Evolutionary conservation across 2,888 invertebrate genomes (phyloP).

Genomic region (Mongoloraphidia duomilia): DNA sequence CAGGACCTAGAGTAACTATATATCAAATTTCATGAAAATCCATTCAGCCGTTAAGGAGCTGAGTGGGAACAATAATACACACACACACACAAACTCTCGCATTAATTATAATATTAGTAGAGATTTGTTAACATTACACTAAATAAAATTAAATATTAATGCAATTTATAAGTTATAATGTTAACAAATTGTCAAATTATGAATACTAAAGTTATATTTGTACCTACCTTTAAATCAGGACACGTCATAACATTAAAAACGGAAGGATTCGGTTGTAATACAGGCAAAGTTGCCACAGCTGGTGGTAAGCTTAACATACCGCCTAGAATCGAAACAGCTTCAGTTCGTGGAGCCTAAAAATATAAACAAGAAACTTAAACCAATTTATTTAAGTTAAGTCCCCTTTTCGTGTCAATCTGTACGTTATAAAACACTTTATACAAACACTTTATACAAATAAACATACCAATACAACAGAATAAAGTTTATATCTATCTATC

Average conservation of each 20-base stretch:
- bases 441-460: too few relatives aligned
- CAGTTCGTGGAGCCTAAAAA: constrained; percentile 54
- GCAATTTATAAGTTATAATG: neutral
- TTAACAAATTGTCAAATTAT: too few relatives aligned
- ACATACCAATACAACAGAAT: too few relatives aligned
- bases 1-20: too few relatives aligned
- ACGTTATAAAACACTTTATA: too few relatives aligned
- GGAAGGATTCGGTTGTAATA: constrained; percentile 41
- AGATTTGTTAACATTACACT: constrained; percentile 3
- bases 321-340: constrained; percentile 81
- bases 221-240: constrained; percentile 58
- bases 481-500: too few relatives aligned
- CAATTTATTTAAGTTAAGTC: constrained; percentile 1
- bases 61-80: too few relatives aligned
- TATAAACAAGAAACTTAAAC: neutral
- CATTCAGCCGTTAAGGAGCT: too few relatives aligned
- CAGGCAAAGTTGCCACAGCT: constrained; percentile 37
- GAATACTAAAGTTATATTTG: neutral
- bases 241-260: constrained; percentile 41
- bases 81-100: too few relatives aligned
- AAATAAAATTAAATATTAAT: constrained; percentile 1
- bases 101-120: too few relatives aligned
- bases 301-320: constrained; percentile 72
- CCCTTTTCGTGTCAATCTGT: neutral
- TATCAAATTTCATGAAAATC: too few relatives aligned